Percentiles rank a stretch among this genome's conserved stretches.
Conservation (phyloP, 1,140 invertebrate genomes). For the Lineus longissimus region DNA sequence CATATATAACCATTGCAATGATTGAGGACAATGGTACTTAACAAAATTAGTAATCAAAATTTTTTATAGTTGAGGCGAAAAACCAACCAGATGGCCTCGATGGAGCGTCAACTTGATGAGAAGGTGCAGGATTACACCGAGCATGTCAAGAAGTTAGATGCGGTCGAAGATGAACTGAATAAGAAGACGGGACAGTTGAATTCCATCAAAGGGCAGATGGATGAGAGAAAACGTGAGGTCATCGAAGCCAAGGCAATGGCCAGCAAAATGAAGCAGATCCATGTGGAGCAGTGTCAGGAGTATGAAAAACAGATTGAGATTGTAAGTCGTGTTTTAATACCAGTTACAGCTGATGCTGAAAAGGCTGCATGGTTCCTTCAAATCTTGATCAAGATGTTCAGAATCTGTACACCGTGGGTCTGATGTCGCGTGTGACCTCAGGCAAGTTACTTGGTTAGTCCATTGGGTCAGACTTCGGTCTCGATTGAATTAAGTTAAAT, state of each 20-base stretch:
- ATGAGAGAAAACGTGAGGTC: conserved; percentile 22
- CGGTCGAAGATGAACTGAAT: conserved; percentile 27
- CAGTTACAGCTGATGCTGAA: no score
- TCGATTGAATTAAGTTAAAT: no score
- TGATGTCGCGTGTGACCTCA: no score
- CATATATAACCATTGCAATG: no score
- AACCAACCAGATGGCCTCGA: conserved; percentile 23
- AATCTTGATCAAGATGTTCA: no score
- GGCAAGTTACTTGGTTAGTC: no score
- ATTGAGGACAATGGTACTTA: no score
- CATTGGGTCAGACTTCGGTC: no score
- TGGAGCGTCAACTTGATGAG: conserved; percentile 37
- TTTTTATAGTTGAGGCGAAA: conserved; percentile 39
- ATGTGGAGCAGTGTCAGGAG: conserved; percentile 34
- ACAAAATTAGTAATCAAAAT: no score
- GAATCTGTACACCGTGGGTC: no score
- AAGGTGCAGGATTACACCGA: conserved; percentile 28
- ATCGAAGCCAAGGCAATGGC: conserved; percentile 12
- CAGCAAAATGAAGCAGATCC: conserved; percentile 28
- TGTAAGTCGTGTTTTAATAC: conserved; percentile 25
- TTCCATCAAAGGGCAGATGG: conserved; percentile 21
- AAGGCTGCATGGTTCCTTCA: no score
- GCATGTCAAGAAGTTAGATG: conserved; percentile 21
- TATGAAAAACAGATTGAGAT: conserved; percentile 41
- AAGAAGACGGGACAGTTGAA: conserved; percentile 25